Base-by-base conservation (phyloP, 2,888 invertebrate species). In the Perdita meconis region DNA sequence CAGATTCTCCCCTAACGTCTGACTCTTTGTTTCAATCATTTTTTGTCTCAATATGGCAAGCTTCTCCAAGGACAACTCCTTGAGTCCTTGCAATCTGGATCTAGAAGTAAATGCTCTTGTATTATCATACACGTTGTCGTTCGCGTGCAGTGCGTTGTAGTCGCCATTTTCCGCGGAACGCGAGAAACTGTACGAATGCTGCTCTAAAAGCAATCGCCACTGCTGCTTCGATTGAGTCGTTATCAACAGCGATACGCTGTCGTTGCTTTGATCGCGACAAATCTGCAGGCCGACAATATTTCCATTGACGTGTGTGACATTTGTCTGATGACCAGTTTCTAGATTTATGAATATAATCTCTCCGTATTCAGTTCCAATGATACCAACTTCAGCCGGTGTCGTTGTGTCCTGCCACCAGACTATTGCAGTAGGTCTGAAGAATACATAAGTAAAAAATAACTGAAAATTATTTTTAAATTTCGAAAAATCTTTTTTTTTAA, bases 201-300 rank as follows among this genome's bases (percentile, higher is more conserved):
- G 96, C 90, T 98, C 97, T 66, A 98, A 92, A 36, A 97, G 92
- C 71, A 98, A 92, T 83, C 96, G 95, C 95, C 97, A 97, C 89
- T 98, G 97, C 80, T 96, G 95, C 42, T 95, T 95, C 81, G 95
- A 94, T 40, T 94, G 94, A 67, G 95, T 95, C 8, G 96, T 96
- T 87, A 98, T 96, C 95, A 97, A 88, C 63, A 94, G 89, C 36
- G 93, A 93, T 56, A 93, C 92, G 5, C 55, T 93, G 83, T 95
- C 95, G 34, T 95, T 92, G 68, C 94, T 95, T 89, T 96, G 95
- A 93, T 96, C 96, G 88, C 95, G 95, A 89, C 96, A 95, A 82
- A 97, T 94, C 88, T 95, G 94, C 67, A 97, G 91, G 78, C 94
- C 94, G 61, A 92, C 93, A 70, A 97, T 94, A 85, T 94, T 93